Evolutionary conservation across 2,888 invertebrate genomes (phyloP), one percentile per base, ranked within the genome.

Genomic region (Amphipoea oculea): DNA sequence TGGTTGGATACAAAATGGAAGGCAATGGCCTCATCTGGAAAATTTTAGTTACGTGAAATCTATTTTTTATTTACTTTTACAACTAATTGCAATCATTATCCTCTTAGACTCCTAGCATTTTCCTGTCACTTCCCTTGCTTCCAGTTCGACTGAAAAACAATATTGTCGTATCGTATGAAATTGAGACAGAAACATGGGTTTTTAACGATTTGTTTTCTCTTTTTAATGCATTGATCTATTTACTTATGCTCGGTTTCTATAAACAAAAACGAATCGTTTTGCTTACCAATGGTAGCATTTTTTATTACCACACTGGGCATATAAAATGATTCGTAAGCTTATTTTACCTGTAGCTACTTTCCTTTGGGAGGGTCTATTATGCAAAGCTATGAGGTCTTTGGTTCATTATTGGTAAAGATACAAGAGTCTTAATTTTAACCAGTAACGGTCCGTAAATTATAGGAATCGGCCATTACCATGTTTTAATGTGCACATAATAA

Each of bases 41-140:
- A 20, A 60, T n/a, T n/a, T 75, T 3, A 36, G 17, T 45, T 36
- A 20, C 1, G 23, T 80, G 62, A 36, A 17, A 54, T 54, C 23
- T 42, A n/a, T 72, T 45, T 62, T 48, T 29, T 54, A 51, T 11
- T 29, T 79, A 40, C 45, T 45, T 45, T 68, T 68, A 11, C n/a
- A 45, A n/a, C 57, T 57, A 40, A 29, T 23, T 40, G 48, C 9
- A 36, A 54, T 40, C 11, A 54, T 65, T 81, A 72, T 81, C 63
- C 73, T 79, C 36, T 2, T 42, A 29, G 12, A 11, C 14, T 12
- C 29, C 1, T 17, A n/a, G 12, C 11, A 2, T 80, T 69, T 63
- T 54, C 54, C 45, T 63, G 42, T 36, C 14, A 0, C 6, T 57
- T 65, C 2, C 9, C 5, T 63, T 5, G 36, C 17, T 77, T 51